Evolutionary conservation across 2,113 vertebrate genomes (phyloP), one percentile per base, ranked within the genome.

Genomic region (Dasyornis broadbenti): DNA sequence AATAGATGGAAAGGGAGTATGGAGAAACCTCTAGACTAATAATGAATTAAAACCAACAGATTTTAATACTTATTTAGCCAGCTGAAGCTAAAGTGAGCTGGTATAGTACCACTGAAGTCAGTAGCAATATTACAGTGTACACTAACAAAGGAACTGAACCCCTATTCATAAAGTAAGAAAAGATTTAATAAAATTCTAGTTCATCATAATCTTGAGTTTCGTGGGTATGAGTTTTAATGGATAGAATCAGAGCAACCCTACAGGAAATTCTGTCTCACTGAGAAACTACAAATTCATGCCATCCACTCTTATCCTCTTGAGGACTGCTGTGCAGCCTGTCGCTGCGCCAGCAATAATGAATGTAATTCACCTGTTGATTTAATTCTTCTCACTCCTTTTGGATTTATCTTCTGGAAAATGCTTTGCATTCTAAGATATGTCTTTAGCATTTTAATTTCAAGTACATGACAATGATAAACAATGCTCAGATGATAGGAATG

Each of bases 1-100:
- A 90, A 70, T 61, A 94, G 76, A 96, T 97, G 91, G 96, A 89
- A 86, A 95, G 89, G 56, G 82, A 95, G 96, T 95, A 95, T 78
- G 65, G 89, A 30, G 40, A 95, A 97, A 89, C 87, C 80, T 97
- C 94, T 95, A 96, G 69, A 82, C 68, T 95, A 95, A 73, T 80
- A 95, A 69, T 82, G 42, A 82, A 85, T 92, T 63, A 89, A 86
- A 66, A 73, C 7, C 11, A 77, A 78, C 52, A 53, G 40, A 84
- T 90, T 93, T 84, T 86, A 96, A 92, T 95, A 91, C 72, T 82
- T 95, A 39, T 15, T 56, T 89, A 91, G 39, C 11, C 54, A 92
- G 31, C 45, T 40, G 68, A 70, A 61, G 40, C 50, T 79, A 16
- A 61, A 77, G 15, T 65, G 63, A 72, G 71, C 18, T 56, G 33